Conservation (phyloP, 2,797 vertebrate genomes). For the Chelidonichthys spinosus region DNA sequence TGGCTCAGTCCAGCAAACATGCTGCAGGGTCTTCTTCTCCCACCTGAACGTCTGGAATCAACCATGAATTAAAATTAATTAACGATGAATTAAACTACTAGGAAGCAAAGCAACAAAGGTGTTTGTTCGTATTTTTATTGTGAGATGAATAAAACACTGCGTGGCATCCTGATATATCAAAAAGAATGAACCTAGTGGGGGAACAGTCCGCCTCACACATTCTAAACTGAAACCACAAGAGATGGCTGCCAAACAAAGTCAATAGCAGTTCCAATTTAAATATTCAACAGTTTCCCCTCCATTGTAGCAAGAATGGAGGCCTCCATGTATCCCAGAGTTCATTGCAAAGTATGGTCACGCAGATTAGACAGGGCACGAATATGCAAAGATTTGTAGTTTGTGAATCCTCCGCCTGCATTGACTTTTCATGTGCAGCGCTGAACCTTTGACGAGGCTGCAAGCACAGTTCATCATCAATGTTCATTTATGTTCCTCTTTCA, state of each 20-base stretch:
- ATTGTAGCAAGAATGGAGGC: background rate
- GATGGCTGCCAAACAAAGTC: background rate
- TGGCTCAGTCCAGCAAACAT: slow-evolving; percentile 5
- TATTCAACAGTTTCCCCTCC: background rate
- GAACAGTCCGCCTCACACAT: too few species aligned
- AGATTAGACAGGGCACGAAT: background rate
- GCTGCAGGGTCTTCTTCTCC: slow-evolving; percentile 16
- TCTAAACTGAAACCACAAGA: background rate
- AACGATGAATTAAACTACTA: too few species aligned
- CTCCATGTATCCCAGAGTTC: background rate
- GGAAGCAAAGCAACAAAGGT: too few species aligned
- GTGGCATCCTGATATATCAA: background rate
- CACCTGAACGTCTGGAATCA: slow-evolving; percentile 10
- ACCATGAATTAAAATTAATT: too few species aligned
- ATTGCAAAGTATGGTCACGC: background rate
- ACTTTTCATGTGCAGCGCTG: background rate
- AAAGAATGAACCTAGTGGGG: too few species aligned
- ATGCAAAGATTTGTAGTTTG: background rate
- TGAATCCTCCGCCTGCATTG: background rate
- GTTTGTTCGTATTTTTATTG: background rate
- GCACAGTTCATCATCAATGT: background rate
- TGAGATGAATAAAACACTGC: background rate
- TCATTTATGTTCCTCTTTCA: background rate
- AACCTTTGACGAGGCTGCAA: background rate
- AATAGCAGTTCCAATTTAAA: background rate